Base-by-base conservation (phyloP, 2,113 vertebrate species). In the Hoplias malabaricus region DNA sequence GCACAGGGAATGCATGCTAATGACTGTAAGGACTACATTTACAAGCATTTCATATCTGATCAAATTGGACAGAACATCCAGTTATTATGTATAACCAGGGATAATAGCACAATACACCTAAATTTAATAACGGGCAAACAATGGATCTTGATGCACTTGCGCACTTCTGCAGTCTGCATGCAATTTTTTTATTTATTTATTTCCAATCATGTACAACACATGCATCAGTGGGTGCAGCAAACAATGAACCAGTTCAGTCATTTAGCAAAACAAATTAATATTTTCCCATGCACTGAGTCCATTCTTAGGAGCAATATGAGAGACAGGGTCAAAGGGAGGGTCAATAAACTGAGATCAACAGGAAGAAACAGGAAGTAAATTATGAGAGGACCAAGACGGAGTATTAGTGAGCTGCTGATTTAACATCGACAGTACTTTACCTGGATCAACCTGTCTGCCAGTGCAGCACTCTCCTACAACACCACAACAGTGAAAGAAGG, bases 371-470 rank as follows among this genome's bases (percentile, higher is more conserved):
- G 68, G 77, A 57, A 82, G 61, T 48, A 62, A 66, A 80, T 50
- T 72, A 83, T 68, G 21, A 53, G 16, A 50, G 40, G 72, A 83
- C 59, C 78, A 48, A 69, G 78, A 31, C 79, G 82, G 7, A 1
- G 80, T 63, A 54, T 70, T 69, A 69, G 71, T 46, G 31, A 48
- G 84, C 74, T 81, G 73, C 70, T 34, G 36, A 69, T 69, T 80
- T 70, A 75, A 77, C 69, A 84, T 80, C 78, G 8, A 78, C 73
- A 81, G 70, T 90, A 94, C 93, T 83, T 87, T 98, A 98, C 96
- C 96, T 98, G 96, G 88, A 98, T 98, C 88, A 98, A 94, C 88
- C 96, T 96, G 93, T 98, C 96, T 92, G 96, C 96, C 90, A 98
- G 92, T 91, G 96, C 96, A 85, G 96, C 96, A 82, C 96, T 98